Conservation (phyloP, 2,113 vertebrate species). For the Haemorhous mexicanus region DNA sequence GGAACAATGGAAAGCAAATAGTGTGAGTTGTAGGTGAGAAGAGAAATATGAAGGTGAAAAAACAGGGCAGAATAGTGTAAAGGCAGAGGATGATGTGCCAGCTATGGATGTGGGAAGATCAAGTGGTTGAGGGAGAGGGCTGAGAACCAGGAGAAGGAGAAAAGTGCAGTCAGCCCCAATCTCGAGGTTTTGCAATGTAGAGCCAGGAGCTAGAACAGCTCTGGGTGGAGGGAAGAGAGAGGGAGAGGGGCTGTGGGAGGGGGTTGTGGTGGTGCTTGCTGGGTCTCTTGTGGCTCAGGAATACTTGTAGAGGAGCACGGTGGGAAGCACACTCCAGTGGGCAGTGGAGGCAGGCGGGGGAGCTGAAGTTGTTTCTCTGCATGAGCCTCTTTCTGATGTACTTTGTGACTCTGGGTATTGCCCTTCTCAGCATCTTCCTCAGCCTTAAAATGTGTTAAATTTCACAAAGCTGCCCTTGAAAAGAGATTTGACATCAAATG, state of each 20-base stretch:
- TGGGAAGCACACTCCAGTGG: neutral
- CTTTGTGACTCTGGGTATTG: neutral
- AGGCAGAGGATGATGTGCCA: neutral
- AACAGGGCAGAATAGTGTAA: neutral
- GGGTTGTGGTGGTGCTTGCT: neutral
- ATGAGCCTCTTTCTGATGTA: neutral
- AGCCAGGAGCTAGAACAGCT: neutral
- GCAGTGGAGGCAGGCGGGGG: neutral
- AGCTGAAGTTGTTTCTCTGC: neutral
- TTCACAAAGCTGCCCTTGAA: neutral
- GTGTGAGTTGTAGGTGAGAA: neutral
- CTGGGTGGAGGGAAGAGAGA: neutral
- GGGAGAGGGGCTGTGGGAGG: neutral
- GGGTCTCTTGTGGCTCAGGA: rapidly evolving
- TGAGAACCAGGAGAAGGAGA: slow-evolving; percentile 43
- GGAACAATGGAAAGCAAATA: neutral
- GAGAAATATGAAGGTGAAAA: neutral
- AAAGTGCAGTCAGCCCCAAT: neutral
- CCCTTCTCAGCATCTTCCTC: neutral
- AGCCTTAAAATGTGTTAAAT: neutral
- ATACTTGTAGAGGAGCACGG: neutral
- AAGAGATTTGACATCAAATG: neutral
- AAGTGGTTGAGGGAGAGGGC: slow-evolving; percentile 45
- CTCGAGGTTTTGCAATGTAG: neutral
- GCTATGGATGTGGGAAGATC: neutral